Conservation (phyloP, 2,113 vertebrate genomes). For the Dipodomys merriami region DNA sequence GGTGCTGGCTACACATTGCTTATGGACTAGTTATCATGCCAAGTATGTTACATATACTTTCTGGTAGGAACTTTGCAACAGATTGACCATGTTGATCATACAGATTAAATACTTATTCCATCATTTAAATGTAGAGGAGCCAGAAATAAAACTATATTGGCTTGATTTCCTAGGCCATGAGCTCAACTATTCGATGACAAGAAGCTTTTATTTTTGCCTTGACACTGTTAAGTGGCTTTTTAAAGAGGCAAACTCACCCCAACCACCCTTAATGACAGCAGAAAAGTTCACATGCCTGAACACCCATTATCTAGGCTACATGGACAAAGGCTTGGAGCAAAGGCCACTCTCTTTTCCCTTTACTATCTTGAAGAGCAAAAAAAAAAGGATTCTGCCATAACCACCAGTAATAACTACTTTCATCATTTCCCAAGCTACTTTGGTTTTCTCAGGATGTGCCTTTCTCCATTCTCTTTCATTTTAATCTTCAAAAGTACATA, state of each 20-base stretch:
- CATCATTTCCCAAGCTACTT: neutral
- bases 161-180: constrained; percentile 25
- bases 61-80: neutral
- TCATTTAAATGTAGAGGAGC: neutral
- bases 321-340: neutral
- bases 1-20: neutral
- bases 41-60: neutral
- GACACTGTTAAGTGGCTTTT: constrained; percentile 24
- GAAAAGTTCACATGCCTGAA: constrained; percentile 22
- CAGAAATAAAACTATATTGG: neutral
- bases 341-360: neutral
- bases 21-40: neutral
- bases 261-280: neutral
- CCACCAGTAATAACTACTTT: neutral
- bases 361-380: neutral
- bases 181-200: neutral
- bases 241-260: neutral
- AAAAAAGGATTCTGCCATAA: neutral
- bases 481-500: neutral
- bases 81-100: neutral
- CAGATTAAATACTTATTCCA: constrained; percentile 15
- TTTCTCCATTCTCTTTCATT: neutral
- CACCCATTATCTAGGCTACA: neutral
- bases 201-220: constrained; percentile 35
- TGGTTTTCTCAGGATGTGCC: neutral